These are phyloP conservation scores for Branchellion lobata DNA, from an alignment of 2,888 invertebrate genomes.

Conservation along the genomic window DNA sequence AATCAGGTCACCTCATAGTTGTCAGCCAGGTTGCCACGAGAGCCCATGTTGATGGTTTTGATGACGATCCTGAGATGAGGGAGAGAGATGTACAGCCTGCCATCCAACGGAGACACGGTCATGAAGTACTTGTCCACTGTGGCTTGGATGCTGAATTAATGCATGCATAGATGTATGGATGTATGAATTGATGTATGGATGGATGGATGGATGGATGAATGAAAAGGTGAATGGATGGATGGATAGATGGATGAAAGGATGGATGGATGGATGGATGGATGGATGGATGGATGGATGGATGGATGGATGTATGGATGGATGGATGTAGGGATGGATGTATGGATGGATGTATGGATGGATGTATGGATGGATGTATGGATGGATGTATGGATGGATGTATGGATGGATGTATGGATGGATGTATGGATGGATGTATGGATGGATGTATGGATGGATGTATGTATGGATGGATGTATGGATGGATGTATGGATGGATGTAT, in stretches of 20 bases:
- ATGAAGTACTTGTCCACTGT: constrained; percentile 85
- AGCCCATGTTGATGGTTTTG: constrained; percentile 61
- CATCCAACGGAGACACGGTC: constrained; percentile 92
- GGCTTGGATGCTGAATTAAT: neutral
- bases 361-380: no score
- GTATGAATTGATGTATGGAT: no score
- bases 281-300: neutral
- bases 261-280: neutral
- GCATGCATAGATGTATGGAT: no score
- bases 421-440: no score
- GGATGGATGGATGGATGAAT: no score
- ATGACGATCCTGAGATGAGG: constrained; percentile 67
- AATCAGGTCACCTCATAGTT: constrained; percentile 80
- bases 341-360: no score
- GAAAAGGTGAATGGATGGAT: neutral
- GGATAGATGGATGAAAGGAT: neutral
- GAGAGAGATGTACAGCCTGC: constrained; percentile 91
- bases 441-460: no score
- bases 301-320: neutral
- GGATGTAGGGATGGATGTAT: neutral
- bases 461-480: no score
- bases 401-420: no score
- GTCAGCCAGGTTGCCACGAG: constrained; percentile 60
- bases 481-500: no score
- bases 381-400: no score